Evolutionary conservation across 1,140 invertebrate genomes (phyloP).

Genomic region (Pogonomyrmex barbatus): DNA sequence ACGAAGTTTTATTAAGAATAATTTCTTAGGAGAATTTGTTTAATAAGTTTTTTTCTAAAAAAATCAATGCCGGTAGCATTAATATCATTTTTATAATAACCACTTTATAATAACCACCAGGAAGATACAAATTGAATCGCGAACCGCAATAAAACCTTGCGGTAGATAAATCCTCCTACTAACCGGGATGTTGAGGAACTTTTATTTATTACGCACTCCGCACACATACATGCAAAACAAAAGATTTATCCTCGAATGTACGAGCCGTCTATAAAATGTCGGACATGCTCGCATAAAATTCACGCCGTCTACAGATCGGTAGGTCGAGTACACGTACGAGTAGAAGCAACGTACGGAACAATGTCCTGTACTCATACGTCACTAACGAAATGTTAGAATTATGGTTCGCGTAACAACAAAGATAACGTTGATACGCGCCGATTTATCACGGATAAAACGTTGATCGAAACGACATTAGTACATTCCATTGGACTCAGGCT

Average conservation of each 20-base stretch:
- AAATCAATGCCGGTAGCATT: background rate
- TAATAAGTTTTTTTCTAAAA: background rate
- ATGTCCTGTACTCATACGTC: slow-evolving; percentile 29
- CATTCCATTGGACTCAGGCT: slow-evolving; percentile 1
- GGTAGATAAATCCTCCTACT: slow-evolving; percentile 42
- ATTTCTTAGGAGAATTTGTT: background rate
- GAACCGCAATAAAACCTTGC: slow-evolving; percentile 1
- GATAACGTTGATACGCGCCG: background rate
- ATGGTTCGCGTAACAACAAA: slow-evolving; percentile 42
- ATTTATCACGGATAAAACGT: background rate
- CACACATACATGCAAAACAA: slow-evolving; percentile 42
- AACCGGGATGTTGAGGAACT: slow-evolving; percentile 17
- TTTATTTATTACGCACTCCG: slow-evolving; percentile 45
- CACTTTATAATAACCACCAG: slow-evolving; percentile 16
- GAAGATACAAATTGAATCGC: slow-evolving; percentile 26
- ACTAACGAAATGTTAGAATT: slow-evolving; percentile 54
- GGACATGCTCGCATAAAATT: slow-evolving; percentile 48
- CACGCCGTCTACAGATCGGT: slow-evolving; percentile 11
- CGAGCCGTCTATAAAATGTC: slow-evolving; percentile 50
- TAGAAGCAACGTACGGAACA: background rate
- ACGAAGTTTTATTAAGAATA: background rate
- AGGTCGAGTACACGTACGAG: background rate
- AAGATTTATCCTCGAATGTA: slow-evolving; percentile 58
- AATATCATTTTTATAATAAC: slow-evolving; percentile 17
- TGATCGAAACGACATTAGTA: background rate